Evolutionary conservation across 2,888 invertebrate genomes (phyloP), one percentile per base, ranked within the genome.

Genomic region (Stenolophus ochropezus): DNA sequence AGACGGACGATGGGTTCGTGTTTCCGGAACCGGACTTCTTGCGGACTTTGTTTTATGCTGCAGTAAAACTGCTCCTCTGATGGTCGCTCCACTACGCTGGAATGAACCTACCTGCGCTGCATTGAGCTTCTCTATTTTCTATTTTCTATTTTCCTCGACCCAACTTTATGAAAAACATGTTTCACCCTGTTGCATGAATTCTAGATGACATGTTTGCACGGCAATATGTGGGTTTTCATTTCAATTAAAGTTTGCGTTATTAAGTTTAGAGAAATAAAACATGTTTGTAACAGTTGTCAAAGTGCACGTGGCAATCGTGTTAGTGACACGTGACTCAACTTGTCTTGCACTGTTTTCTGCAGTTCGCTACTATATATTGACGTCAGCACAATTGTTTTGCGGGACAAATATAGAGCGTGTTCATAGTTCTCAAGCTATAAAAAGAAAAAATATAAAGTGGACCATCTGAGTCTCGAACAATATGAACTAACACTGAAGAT

Each of bases 41-140:
- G 58, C 53, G 21, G 75, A 47, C 73, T 73, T 58, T 80, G 80
- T 73, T 80, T 80, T 80, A 80, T 80, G 73, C 42, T 53, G 73
- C 23, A 80, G 56, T 80, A 80, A 80, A 79, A 80, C 27, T 69
- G 65, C 33, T 69, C 33, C 8, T 58, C 53, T 53, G 53, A 53
- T 53, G 53, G 53, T 6, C 14, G 20, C 53, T 53, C 27, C 33
- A 69, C 65, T 69, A 69, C 65, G 33, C 33, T 27, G 58, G 23
- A 58, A 58, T 58, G 58, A 58, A 65, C 27, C 65, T 27, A 65
- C 14, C 25, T 65, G 65, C 25, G 27, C 65, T 65, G 65, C 65
- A 69, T 20, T 18, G 14, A 16, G 27, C 65, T 69, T 69, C 14
- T 61, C 25, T 25, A 25, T 25, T 61, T 51, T 61, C 61, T 25